Evolutionary conservation across 2,888 invertebrate species (phyloP), one percentile per base, ranked within the genome.

Genomic region (Nephrotoma appendiculata): DNA sequence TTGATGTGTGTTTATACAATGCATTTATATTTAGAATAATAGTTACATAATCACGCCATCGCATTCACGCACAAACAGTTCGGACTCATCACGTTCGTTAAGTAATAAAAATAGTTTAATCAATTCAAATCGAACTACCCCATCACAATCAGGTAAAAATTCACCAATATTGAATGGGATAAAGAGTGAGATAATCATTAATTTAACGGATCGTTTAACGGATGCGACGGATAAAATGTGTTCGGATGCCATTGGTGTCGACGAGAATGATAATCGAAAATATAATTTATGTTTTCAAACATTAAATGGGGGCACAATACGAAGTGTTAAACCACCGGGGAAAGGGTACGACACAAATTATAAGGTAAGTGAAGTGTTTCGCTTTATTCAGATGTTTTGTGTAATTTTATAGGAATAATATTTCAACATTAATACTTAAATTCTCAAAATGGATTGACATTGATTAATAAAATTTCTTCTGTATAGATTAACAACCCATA

Each of bases 261-360:
- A 42, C 41, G 86, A 31, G 31, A 42, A 84, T 7, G 31, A 86
- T 11, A 31, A 87, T 71, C 83, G 41, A 15, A 86, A 57, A n/a
- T 87, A 84, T 86, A 87, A 87, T 85, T 91, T 92, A 87, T 90
- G 90, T 88, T 92, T 91, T 88, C 90, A 91, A 86, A 92, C 92
- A 87, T 88, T 91, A 86, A 90, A 91, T 87, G 92, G 92, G 88
- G 91, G 91, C 88, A 90, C 92, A 87, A 92, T 92, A 88, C 90
- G 91, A 88, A 92, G 92, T 88, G 92, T 92, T 88, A 90, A 90
- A 88, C 90, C 92, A 87, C 91, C 92, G 87, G 92, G 92, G 89
- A 92, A 91, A 90, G 91, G 92, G 86, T 89, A 89, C n/a, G 48
- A 52, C 41, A 71, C 31, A 52, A 43, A 83, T 44, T 85, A 48